Base-by-base conservation (phyloP, 2,113 vertebrate species). In the Glareola pratincola region DNA sequence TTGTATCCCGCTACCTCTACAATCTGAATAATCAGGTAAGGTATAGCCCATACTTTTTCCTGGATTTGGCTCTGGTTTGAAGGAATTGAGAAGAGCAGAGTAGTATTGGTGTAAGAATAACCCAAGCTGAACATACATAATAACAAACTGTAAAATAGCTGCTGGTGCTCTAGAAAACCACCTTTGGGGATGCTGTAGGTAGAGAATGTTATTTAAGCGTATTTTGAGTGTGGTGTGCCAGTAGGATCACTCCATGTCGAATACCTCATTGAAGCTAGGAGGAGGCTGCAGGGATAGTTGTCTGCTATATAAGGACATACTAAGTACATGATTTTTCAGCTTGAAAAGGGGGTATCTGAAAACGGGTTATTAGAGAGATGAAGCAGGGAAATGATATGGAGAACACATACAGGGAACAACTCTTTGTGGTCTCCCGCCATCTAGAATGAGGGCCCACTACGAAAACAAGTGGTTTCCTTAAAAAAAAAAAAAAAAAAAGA, bases 1-100 rank as follows among this genome's bases (percentile, higher is more conserved):
- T 99, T 98, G 99, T 99, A 56, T 99, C 99, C 4, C 99, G 99
- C 84, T 99, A 99, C 90, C 99, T 99, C 84, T 99, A 99, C 98
- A 99, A 99, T 97, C 99, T 99, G 85, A 99, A 99, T 98, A 99
- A 99, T 97, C 99, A 99, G 99, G 99, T 99, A 90, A 97, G 97
- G 14, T 73, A 8, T 14, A 63, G 51, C 37, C 37, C 6, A 1
- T 18, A 6, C 19, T 77, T 29, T 32, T 67, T 21, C 27, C 29
- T 47, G n/a, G 8, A 20, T n/a, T 79, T 50, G 54, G 6, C 62
- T 68, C 10, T 43, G 34, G 6, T 56, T 77, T 77, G 68, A 81
- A 67, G 51, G 24, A 17, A 14, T 16, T 67, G 26, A 1, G 2
- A 77, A 67, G 10, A 63, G n/a, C 47, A 54, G 43, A 73, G 54